Evolutionary conservation across 2,888 invertebrate species (phyloP), one percentile per base, ranked within the genome.

Genomic region (Athalia circularis): DNA sequence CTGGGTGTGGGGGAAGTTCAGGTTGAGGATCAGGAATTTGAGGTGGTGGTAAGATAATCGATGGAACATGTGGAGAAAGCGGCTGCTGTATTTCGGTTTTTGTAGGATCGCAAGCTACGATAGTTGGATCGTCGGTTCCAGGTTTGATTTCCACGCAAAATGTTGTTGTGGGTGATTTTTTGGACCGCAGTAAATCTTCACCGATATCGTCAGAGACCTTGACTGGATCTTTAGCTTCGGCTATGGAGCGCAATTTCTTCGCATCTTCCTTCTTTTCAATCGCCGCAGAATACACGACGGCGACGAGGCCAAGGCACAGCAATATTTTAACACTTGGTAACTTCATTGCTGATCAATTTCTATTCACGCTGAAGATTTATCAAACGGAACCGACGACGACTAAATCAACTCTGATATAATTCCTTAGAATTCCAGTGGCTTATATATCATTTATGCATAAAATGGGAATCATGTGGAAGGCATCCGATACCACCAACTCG

Each of bases 131-230:
- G 15, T 68, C 48, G 5, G 70, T 43, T 3, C 85, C 90, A 3
- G 91, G 91, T 45, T 88, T 85, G 75, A 92, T 89, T 82, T 92
- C 91, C 5, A 92, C 90, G 84, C 92, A 92, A 83, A 92, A 91
- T 7, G 91, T 91, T 3, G 91, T 88, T 4, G 89, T 82, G 0
- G 90, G 89, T 54, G 91, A 91, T 84, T 91, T 91, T 79, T 87
- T 87, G 43, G 86, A 82, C 48, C 91, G 79, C 77, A 75, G 62
- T 3, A 72, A 47, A 8, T 86, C 82, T 57, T 76, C 65, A 78
- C 82, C 83, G 72, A 79, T 83, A 1, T 80, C 82, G 0, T 48
- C 67, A 29, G 13, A 29, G 29, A 29, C 29, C 29, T 29, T 29
- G 29, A 2, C 29, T 0, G 29, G 29, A 29, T 29, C 29, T 1